These are phyloP conservation scores for Regulus satrapa DNA, from an alignment of 2,113 vertebrate genomes.

Conservation along the genomic window DNA sequence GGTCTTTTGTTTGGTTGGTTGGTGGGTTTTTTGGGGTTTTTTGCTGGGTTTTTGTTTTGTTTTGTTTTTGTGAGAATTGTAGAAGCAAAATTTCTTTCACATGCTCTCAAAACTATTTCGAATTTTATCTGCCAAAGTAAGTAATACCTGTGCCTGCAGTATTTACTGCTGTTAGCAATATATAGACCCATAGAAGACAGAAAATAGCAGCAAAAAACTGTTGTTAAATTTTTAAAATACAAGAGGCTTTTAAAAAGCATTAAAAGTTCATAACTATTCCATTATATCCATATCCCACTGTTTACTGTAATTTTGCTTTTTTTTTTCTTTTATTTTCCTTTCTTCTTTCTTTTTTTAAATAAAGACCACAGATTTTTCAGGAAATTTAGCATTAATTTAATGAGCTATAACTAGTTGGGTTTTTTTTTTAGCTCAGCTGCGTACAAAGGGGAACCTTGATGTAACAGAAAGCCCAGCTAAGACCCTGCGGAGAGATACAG, in stretches of 20 bases:
- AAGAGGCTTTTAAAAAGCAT: not conserved
- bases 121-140: not conserved
- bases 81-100: not conserved
- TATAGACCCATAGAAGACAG: not conserved
- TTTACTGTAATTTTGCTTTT: not conserved
- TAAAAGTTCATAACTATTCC: not conserved
- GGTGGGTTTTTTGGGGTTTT: too few relatives aligned
- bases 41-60: too few relatives aligned
- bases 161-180: not conserved
- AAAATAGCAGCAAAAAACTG: not conserved
- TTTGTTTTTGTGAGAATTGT: not conserved
- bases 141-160: not conserved
- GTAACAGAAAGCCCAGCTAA: not conserved
- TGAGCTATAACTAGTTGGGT: not conserved
- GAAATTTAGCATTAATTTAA: not conserved
- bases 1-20: too few relatives aligned
- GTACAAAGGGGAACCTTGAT: not conserved
- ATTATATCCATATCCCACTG: not conserved
- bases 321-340: not conserved
- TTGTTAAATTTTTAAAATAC: not conserved
- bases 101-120: not conserved
- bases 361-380: not conserved
- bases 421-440: not conserved
- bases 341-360: not conserved
- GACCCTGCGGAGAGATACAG: conserved; percentile 8